A percentile compares a stretch with the other conserved stretches of the same genome.
These are phyloP conservation scores for Ariopsis seemanni DNA, from an alignment of 2,113 vertebrate genomes.

Conservation along the genomic window DNA sequence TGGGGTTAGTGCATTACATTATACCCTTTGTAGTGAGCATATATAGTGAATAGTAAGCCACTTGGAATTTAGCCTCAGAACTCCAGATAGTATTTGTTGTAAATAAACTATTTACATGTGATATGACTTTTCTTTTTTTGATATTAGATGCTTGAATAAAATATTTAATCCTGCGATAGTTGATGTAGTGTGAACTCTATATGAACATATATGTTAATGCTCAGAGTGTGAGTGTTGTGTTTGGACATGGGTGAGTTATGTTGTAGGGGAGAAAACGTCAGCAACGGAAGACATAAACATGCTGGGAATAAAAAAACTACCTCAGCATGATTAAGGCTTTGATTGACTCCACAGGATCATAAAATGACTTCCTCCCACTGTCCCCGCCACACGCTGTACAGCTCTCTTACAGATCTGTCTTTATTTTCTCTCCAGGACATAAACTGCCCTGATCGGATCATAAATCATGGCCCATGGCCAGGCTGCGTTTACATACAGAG, in stretches of 20 bases:
- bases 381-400: background rate
- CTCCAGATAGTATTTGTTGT: background rate
- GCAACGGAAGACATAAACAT: conserved; percentile 32
- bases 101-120: background rate
- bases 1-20: background rate
- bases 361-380: background rate
- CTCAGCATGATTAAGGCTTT: conserved; percentile 42
- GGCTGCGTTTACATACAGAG: background rate
- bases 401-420: background rate
- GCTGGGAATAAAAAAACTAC: conserved; percentile 24
- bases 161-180: background rate
- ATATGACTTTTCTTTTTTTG: background rate
- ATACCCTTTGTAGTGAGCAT: background rate
- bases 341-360: conserved; percentile 43
- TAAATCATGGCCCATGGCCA: background rate
- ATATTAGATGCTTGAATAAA: background rate
- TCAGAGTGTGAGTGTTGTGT: conserved; percentile 13
- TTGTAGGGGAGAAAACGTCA: conserved; percentile 10
- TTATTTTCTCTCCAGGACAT: conserved; percentile 3
- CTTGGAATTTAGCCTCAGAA: background rate
- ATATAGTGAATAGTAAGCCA: background rate
- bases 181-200: background rate
- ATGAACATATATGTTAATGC: background rate
- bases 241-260: conserved; percentile 26
- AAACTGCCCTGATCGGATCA: background rate